These are phyloP conservation scores for Girardia tigrina DNA, from an alignment of 2,888 invertebrate genomes.

Conservation along the genomic window DNA sequence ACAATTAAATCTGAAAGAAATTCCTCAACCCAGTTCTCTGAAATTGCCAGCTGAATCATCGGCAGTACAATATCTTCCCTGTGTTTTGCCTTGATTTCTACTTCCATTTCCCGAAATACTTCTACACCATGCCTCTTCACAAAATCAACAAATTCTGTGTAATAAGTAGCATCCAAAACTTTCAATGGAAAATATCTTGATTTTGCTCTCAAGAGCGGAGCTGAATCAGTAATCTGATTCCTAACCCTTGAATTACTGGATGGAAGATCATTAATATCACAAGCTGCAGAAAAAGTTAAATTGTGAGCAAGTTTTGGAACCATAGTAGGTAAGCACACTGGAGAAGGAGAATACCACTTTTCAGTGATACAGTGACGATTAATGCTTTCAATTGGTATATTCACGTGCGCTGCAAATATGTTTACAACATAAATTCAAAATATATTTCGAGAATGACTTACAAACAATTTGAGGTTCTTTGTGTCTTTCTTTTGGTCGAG, in stretches of 20 bases:
- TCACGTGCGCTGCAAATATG: not conserved
- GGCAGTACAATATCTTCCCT: not conserved
- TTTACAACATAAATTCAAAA: too few species aligned
- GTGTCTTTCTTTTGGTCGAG: constrained; percentile 6
- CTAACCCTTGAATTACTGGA: not conserved
- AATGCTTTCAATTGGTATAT: constrained; percentile 1
- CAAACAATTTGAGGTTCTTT: not conserved
- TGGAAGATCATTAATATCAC: not conserved
- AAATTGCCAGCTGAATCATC: not conserved
- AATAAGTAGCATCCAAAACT: not conserved
- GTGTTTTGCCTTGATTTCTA: not conserved
- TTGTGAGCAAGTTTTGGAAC: constrained; percentile 3
- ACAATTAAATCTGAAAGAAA: constrained; percentile 3
- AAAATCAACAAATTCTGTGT: not conserved
- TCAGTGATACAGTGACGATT: not conserved
- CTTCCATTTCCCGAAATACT: not conserved
- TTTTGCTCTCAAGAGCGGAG: constrained; percentile 1
- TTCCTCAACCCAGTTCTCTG: not conserved
- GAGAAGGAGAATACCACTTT: constrained; percentile 15
- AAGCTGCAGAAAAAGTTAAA: not conserved
- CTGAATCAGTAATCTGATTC: constrained; percentile 12
- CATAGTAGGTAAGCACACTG: not conserved
- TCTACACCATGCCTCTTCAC: not conserved
- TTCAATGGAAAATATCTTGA: constrained; percentile 1
- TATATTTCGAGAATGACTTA: not conserved